Percentiles rank a stretch among this genome's conserved stretches.
phyloP scores from a whole-genome alignment of 2,888 invertebrate genomes.

The Clitarchus hookeri region DNA sequence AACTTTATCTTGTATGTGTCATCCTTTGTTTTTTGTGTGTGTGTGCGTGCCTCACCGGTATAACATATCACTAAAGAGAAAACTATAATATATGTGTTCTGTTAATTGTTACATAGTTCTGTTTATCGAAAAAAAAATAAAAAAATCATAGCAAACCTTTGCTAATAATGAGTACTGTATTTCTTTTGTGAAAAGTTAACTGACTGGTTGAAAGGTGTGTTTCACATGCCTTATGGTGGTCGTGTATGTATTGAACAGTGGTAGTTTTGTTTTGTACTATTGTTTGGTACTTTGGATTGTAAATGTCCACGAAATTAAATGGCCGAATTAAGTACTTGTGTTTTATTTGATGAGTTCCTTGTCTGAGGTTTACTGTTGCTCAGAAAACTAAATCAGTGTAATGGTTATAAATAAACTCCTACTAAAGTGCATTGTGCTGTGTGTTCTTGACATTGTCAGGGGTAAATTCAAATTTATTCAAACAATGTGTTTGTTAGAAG shows the following conservation, averaged over 20 bases:
- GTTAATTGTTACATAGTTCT: neutral
- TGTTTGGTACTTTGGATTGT: constrained; percentile 43
- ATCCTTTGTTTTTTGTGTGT: neutral
- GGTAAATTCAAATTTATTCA: no score
- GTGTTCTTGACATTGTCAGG: no score
- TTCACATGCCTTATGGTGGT: constrained; percentile 27
- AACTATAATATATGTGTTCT: neutral
- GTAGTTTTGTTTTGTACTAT: constrained; percentile 42
- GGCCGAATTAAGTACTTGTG: neutral
- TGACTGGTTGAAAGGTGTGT: neutral
- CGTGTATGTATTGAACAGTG: constrained; percentile 36
- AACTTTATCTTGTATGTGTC: neutral
- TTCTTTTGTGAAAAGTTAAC: neutral
- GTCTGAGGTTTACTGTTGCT: neutral
- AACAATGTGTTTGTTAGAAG: no score
- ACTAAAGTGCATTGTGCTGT: no score
- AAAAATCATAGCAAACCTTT: neutral
- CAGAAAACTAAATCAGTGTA: neutral
- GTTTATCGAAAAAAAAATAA: constrained; percentile 31
- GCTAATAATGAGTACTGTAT: neutral
- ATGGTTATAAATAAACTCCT: no score
- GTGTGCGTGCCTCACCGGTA: constrained; percentile 34
- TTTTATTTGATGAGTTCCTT: neutral
- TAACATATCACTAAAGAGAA: constrained; percentile 34
- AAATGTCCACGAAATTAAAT: constrained; percentile 33